Evolutionary conservation across 2,113 vertebrate genomes (phyloP), one percentile per base, ranked within the genome.

Genomic region (Leucoraja erinaceus): DNA sequence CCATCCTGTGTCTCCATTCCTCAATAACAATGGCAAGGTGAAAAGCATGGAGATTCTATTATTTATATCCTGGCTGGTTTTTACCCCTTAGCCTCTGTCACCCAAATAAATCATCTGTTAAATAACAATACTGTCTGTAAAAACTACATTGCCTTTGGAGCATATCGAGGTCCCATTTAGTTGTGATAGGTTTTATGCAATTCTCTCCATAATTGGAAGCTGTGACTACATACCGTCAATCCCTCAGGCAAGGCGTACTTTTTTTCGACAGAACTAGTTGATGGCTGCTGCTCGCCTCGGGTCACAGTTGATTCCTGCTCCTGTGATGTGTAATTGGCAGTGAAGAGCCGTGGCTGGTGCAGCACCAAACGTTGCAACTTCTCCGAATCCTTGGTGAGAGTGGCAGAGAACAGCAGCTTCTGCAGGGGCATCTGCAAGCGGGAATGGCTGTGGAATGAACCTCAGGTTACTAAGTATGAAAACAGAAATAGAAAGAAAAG

Each of bases 351-450:
- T 90, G 99, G 99, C 94, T 96, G 98, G 94, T 98, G 96, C 38
- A 99, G 97, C 33, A 96, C 96, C 33, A 99, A 94, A 94, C 96
- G 97, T 95, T 99, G 98, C 93, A 99, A 95, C 93, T 98, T 99
- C 96, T 99, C 99, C 0, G 98, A 98, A 94, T 99, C 97, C 94
- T 98, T 97, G 0, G 98, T 99, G 81, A 99, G 96, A 0, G 99
- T 99, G 93, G 99, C 99, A 0, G 98, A 99, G 90, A 99, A 99
- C 38, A 99, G 96, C 93, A 99, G 95, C 94, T 99, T 99, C 96
- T 99, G 99, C 54, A 99, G 96, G 0, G 98, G 98, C 93, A 96
- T 96, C 96, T 97, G 98, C 31, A 97, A 97, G 1, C 88, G 95
- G 93, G 95, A 96, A 76, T 96, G 95, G 94, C 98, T 99, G 83